These are phyloP conservation scores for Sandelia bainsii DNA, from an alignment of 2,797 vertebrate species.

Conservation along the genomic window DNA sequence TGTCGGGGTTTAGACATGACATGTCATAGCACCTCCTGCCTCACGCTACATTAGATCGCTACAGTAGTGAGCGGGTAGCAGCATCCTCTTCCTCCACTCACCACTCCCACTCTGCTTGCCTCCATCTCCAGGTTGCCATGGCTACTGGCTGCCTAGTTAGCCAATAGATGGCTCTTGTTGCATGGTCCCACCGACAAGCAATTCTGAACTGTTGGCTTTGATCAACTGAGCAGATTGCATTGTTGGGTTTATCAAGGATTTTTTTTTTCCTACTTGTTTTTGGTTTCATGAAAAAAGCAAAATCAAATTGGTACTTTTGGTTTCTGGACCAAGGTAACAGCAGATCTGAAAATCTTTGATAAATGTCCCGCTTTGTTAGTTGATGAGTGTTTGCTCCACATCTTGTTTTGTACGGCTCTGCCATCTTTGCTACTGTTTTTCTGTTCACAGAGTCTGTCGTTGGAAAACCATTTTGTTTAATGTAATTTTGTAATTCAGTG, in stretches of 20 bases:
- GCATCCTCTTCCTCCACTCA: conserved; percentile 67
- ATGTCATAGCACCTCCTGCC: conserved; percentile 61
- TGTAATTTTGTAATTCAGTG: conserved; percentile 47
- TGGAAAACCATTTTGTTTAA: conserved; percentile 40
- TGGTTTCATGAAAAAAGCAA: conserved; percentile 18
- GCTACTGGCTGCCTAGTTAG: conserved; percentile 77
- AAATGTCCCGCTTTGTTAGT: conserved; percentile 73
- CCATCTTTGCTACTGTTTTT: conserved; percentile 55
- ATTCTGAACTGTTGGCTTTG: conserved; percentile 69
- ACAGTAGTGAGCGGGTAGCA: conserved; percentile 70
- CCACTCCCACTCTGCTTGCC: conserved; percentile 67
- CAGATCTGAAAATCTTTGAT: conserved; percentile 83
- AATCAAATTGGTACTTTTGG: conserved; percentile 53
- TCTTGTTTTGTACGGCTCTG: conserved; percentile 65
- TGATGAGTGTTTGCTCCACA: conserved; percentile 48
- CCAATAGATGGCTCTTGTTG: conserved; percentile 75
- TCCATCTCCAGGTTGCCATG: conserved; percentile 82
- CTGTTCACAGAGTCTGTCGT: conserved; percentile 43
- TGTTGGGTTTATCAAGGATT: conserved; percentile 84
- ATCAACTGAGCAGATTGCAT: conserved; percentile 79
- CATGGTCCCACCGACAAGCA: conserved; percentile 77
- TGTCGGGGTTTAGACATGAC: conserved; percentile 66
- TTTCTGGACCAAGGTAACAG: conserved; percentile 44
- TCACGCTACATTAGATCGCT: conserved; percentile 57
- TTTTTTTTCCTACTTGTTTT: neutral